Evolutionary conservation across 1,140 invertebrate genomes (phyloP).

Genomic region (Cepaea nemoralis): DNA sequence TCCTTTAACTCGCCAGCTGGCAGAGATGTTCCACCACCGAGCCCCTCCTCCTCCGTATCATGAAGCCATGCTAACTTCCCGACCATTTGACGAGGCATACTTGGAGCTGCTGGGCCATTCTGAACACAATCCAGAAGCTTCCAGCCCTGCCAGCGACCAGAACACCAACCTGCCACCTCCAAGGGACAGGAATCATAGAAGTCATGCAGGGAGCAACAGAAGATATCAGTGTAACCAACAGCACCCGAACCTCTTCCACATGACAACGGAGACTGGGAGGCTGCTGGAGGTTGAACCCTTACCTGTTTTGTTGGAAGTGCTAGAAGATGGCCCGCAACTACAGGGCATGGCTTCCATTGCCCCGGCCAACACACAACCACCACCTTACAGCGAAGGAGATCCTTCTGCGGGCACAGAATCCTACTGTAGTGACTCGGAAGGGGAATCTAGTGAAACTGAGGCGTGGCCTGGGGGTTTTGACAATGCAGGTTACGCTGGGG

Average conservation of each 20-base stretch:
- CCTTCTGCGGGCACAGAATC: background rate
- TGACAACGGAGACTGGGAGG: background rate
- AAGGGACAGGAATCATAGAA: background rate
- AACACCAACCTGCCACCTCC: background rate
- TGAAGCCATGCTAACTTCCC: slow-evolving; percentile 66
- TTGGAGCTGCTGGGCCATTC: slow-evolving; percentile 46
- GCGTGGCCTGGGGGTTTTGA: background rate
- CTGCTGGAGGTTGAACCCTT: background rate
- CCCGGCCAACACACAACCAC: background rate
- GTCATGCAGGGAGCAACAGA: background rate
- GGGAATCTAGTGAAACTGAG: background rate
- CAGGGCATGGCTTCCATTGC: background rate
- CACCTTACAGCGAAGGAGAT: background rate
- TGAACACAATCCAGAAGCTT: background rate
- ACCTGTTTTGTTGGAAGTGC: background rate
- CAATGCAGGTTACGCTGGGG: background rate
- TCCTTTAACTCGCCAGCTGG: slow-evolving; percentile 57
- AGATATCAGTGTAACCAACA: background rate
- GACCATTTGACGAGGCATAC: slow-evolving; percentile 61
- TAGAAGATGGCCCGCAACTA: background rate
- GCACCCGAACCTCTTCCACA: background rate
- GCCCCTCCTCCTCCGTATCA: slow-evolving; percentile 67
- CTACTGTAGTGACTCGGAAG: background rate
- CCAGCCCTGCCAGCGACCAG: background rate
- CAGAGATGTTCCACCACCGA: slow-evolving; percentile 56